phyloP scores from a whole-genome alignment of 2,797 vertebrate species.

The Babyrousa celebensis region DNA sequence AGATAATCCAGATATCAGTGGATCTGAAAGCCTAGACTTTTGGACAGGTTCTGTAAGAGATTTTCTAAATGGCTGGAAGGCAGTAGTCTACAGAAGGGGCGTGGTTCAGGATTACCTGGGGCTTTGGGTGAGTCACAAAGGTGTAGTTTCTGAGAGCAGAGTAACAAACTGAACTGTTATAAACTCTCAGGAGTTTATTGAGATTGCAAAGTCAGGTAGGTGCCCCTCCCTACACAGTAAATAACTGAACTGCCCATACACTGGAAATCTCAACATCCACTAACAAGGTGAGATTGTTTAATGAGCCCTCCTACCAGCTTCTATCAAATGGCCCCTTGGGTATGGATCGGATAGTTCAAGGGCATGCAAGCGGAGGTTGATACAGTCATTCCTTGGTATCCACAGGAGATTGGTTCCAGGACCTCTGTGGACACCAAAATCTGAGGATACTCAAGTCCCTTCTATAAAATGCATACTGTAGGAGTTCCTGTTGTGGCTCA shows the following conservation, averaged over 20 bases:
- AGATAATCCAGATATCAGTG: neutral
- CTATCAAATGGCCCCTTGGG: neutral
- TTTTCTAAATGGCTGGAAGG: neutral
- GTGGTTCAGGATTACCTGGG: neutral
- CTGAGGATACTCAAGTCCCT: neutral
- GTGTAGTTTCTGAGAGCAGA: neutral
- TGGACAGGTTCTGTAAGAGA: neutral
- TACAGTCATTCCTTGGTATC: neutral
- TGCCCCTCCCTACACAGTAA: neutral
- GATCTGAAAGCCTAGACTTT: constrained; percentile 46
- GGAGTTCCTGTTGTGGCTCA: too few relatives aligned
- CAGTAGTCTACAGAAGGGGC: neutral
- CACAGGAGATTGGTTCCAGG: neutral
- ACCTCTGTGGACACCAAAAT: neutral
- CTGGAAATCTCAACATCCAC: neutral
- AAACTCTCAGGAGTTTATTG: neutral
- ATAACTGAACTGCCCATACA: neutral
- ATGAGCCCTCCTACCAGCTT: neutral
- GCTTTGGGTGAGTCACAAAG: neutral
- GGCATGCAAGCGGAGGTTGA: neutral
- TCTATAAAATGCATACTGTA: neutral
- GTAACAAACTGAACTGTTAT: neutral
- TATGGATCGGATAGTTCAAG: constrained; percentile 51
- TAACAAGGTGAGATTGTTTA: neutral
- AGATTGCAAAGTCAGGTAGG: neutral